Conservation (phyloP, 2,113 vertebrate species). For the Myotis brandtii region DNA sequence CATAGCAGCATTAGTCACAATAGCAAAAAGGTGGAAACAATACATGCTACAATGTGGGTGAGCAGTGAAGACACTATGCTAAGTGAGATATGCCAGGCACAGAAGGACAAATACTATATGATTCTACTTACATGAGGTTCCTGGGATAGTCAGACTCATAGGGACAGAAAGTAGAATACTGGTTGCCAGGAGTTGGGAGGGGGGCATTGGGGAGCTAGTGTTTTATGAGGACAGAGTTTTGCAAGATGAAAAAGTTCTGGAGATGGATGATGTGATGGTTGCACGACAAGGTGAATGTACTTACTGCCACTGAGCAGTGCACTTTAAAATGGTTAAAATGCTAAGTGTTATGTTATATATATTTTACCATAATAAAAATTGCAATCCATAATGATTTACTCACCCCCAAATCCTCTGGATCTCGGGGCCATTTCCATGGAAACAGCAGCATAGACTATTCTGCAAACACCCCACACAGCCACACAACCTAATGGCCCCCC, state of each 20-base stretch:
- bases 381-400: neutral
- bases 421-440: neutral
- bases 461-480: neutral
- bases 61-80: neutral
- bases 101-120: neutral
- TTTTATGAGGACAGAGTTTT: neutral
- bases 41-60: neutral
- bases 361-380: constrained; percentile 5
- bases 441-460: neutral
- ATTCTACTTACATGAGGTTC: neutral
- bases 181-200: neutral
- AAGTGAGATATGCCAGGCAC: neutral
- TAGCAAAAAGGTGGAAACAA: neutral
- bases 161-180: neutral
- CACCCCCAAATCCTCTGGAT: neutral
- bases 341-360: neutral
- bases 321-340: neutral
- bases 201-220: neutral
- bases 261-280: neutral
- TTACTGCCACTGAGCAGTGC: neutral
- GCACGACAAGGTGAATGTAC: neutral
- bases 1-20: neutral
- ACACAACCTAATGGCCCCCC: neutral
- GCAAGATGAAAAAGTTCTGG: neutral
- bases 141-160: neutral